Evolutionary conservation across 2,797 vertebrate species (phyloP).

Genomic region (Lophotriccus pileatus): DNA sequence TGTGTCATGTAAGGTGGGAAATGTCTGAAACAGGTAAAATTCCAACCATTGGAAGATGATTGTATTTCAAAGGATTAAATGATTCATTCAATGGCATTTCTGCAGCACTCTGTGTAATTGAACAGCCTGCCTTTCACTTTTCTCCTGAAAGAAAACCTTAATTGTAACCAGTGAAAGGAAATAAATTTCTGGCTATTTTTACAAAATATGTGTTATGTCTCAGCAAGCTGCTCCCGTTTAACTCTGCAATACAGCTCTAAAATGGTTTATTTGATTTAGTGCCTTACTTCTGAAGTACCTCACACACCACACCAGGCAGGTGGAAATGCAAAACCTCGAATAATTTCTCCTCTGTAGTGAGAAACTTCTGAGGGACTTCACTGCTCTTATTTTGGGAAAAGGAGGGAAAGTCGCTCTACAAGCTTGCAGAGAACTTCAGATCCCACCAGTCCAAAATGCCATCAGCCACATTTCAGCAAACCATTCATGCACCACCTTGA

Average conservation of each 20-base stretch:
- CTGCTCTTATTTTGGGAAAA: background rate
- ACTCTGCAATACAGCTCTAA: conserved; percentile 3
- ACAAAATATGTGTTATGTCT: background rate
- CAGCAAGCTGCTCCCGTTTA: background rate
- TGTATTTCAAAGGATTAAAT: conserved; percentile 38
- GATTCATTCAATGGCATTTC: conserved; percentile 42
- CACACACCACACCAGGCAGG: background rate
- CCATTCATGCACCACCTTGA: background rate
- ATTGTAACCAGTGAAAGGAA: conserved; percentile 16
- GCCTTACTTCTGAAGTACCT: background rate
- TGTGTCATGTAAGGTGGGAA: background rate
- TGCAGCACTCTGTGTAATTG: conserved; percentile 37
- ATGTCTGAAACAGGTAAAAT: background rate
- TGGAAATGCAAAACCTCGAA: background rate
- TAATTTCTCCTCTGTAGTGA: background rate
- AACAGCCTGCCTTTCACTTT: conserved; percentile 32
- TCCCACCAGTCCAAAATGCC: background rate
- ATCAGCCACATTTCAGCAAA: background rate
- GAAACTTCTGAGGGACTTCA: background rate
- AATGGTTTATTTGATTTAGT: conserved; percentile 36
- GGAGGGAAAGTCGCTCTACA: background rate
- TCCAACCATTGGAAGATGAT: background rate
- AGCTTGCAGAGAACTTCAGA: background rate
- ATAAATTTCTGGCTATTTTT: conserved; percentile 27
- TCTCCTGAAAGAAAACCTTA: background rate